Conservation (phyloP, 2,888 invertebrate species). For the Icerya purchasi region DNA sequence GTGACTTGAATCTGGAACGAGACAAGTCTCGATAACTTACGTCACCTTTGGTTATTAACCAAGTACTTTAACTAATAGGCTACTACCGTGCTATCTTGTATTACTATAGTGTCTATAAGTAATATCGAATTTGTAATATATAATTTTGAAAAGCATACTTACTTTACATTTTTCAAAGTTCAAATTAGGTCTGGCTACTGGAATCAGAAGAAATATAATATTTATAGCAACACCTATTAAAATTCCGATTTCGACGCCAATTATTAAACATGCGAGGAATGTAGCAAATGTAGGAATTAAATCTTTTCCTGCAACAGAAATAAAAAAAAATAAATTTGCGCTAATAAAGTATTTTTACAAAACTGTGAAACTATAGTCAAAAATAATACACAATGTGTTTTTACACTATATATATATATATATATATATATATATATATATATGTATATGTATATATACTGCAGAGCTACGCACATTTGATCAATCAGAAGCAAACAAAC, state of each 20-base stretch:
- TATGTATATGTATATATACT: no score
- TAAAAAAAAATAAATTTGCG: background rate
- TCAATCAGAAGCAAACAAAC: no score
- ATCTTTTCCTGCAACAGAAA: conserved; percentile 31
- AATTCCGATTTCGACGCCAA: conserved; percentile 74
- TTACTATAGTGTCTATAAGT: no score
- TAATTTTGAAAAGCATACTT: conserved; percentile 23
- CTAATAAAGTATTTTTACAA: background rate
- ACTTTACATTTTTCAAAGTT: conserved; percentile 49
- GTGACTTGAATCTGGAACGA: no score
- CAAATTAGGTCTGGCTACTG: conserved; percentile 56
- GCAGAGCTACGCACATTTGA: no score
- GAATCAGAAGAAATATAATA: conserved; percentile 52
- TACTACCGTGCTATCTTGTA: no score
- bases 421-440: background rate
- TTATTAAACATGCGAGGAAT: conserved; percentile 53
- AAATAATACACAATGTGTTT: no score
- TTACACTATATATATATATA: background rate
- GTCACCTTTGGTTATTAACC: no score
- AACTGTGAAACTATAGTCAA: background rate
- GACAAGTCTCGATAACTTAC: no score
- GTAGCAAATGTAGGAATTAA: conserved; percentile 60
- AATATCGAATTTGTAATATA: no score
- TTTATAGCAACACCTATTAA: conserved; percentile 60
- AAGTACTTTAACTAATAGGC: no score